Evolutionary conservation across 2,797 vertebrate species (phyloP).

Genomic region (Characodon lateralis): DNA sequence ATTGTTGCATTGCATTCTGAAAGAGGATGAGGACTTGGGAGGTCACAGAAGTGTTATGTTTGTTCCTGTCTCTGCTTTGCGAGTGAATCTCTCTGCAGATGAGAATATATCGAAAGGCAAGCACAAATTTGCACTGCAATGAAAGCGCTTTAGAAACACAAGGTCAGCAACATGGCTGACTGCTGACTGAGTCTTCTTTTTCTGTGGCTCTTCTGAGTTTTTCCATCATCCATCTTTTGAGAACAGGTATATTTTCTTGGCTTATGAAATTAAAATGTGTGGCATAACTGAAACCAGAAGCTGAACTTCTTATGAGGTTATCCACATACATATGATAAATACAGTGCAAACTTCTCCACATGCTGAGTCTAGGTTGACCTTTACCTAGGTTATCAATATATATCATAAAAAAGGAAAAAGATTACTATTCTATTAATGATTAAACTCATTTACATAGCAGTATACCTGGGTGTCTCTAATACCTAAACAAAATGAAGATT

Average conservation of each 20-base stretch:
- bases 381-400: not conserved
- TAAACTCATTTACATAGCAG: not conserved
- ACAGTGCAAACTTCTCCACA: slow-evolving; percentile 1
- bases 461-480: not conserved
- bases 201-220: slow-evolving; percentile 11
- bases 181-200: slow-evolving; percentile 52
- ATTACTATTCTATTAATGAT: not conserved
- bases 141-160: slow-evolving; percentile 62
- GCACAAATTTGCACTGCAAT: slow-evolving; percentile 66
- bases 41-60: slow-evolving; percentile 78
- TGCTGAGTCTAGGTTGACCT: not conserved
- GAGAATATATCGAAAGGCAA: slow-evolving; percentile 68
- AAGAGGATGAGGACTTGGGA: slow-evolving; percentile 66
- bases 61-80: slow-evolving; percentile 65
- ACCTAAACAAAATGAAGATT: not conserved
- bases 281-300: slow-evolving; percentile 5
- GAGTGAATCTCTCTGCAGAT: slow-evolving; percentile 72
- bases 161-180: slow-evolving; percentile 60
- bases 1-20: slow-evolving; percentile 69
- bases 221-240: slow-evolving; percentile 34
- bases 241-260: slow-evolving; percentile 12
- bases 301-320: slow-evolving; percentile 13
- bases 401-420: not conserved
- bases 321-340: slow-evolving; percentile 8
- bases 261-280: slow-evolving; percentile 22